Conservation (phyloP, 2,797 vertebrate species). For the Halcyon smyrnensis region DNA sequence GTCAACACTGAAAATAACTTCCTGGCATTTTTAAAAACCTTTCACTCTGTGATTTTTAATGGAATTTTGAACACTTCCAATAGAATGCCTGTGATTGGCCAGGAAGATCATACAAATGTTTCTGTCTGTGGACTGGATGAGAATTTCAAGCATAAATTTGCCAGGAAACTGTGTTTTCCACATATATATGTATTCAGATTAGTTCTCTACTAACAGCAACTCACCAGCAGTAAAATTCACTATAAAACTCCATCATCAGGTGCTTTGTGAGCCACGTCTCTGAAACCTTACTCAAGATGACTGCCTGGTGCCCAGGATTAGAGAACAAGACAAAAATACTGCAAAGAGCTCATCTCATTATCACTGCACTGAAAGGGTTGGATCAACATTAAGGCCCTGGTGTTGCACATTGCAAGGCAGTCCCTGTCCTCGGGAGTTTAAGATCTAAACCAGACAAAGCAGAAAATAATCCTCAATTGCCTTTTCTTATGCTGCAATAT, state of each 20-base stretch:
- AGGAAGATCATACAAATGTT: background rate
- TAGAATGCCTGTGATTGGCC: background rate
- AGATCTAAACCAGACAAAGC: background rate
- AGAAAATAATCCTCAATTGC: background rate
- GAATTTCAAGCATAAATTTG: background rate
- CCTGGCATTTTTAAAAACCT: background rate
- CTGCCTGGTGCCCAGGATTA: background rate
- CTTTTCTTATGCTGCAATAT: background rate
- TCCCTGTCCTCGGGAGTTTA: background rate
- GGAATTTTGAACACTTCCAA: background rate
- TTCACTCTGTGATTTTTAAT: background rate
- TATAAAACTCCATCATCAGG: conserved; percentile 15
- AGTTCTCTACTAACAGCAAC: background rate
- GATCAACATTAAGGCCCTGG: background rate
- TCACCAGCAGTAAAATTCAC: conserved; percentile 10
- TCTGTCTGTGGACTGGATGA: background rate
- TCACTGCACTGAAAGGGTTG: background rate
- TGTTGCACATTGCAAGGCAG: background rate
- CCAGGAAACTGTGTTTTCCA: background rate
- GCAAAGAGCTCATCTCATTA: background rate
- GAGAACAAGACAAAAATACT: background rate
- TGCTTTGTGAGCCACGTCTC: conserved; percentile 13
- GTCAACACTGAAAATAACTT: conserved; percentile 12
- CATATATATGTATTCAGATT: background rate
- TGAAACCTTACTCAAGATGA: background rate